Percentiles rank a stretch among this genome's conserved stretches.
Evolutionary conservation across 2,888 invertebrate species (phyloP).

Genomic region (Nymphalis c-album): DNA sequence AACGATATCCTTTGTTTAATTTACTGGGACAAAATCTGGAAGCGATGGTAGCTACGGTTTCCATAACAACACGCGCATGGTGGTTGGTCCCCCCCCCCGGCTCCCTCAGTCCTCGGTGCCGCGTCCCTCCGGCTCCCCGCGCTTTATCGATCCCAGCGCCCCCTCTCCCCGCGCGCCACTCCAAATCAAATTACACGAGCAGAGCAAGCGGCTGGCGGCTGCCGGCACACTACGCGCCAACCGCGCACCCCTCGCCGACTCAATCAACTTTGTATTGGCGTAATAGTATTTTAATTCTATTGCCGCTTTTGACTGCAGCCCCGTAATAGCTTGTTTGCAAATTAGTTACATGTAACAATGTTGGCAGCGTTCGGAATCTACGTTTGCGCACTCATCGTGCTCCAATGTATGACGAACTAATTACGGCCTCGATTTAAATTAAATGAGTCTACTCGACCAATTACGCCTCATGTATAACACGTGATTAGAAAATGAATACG

Average conservation of each 20-base stretch:
- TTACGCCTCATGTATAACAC: constrained; percentile 12
- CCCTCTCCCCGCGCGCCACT: constrained; percentile 62
- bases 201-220: constrained; percentile 46
- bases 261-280: constrained; percentile 77
- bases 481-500: constrained; percentile 4
- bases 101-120: constrained; percentile 32
- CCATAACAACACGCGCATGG: constrained; percentile 78
- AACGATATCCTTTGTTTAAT: constrained; percentile 78
- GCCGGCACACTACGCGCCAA: constrained; percentile 39
- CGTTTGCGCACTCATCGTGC: constrained; percentile 27
- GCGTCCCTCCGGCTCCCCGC: constrained; percentile 42
- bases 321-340: constrained; percentile 69
- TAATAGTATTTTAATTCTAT: constrained; percentile 80
- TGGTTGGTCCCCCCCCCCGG: constrained; percentile 50
- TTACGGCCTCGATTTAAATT: constrained; percentile 37
- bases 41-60: constrained; percentile 76
- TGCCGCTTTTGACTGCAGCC: constrained; percentile 71
- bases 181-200: constrained; percentile 80
- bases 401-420: constrained; percentile 35
- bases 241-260: constrained; percentile 47
- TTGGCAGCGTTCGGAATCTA: constrained; percentile 41
- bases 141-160: constrained; percentile 57
- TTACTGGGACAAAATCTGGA: constrained; percentile 78
- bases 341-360: constrained; percentile 59
- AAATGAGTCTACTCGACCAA: constrained; percentile 37